Evolutionary conservation across 1,140 invertebrate species (phyloP).

Genomic region (Thalassaphorura encarpata): DNA sequence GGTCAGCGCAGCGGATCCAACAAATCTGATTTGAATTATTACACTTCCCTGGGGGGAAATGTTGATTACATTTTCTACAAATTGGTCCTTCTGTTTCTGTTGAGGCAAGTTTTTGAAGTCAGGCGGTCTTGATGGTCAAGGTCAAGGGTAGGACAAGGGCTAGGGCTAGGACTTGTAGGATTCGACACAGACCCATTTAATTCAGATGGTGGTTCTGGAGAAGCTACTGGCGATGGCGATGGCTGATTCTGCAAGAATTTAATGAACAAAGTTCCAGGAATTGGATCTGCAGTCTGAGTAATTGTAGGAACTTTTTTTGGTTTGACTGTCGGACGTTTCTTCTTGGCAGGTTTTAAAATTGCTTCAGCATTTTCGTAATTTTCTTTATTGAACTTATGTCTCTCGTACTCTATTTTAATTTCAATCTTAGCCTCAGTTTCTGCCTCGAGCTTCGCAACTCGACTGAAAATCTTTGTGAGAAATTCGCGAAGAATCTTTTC

Average conservation of each 20-base stretch:
- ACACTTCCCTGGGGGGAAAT: neutral
- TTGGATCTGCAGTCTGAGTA: neutral
- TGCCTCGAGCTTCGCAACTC: neutral
- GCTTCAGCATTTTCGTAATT: neutral
- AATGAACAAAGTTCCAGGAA: neutral
- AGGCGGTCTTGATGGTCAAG: neutral
- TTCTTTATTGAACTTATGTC: neutral
- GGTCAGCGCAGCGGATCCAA: constrained; percentile 1
- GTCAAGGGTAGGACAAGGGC: neutral
- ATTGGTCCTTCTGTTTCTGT: neutral
- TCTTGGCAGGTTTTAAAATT: neutral
- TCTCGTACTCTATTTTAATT: neutral
- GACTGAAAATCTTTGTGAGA: neutral
- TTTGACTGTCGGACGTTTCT: too few relatives aligned
- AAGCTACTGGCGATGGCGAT: neutral
- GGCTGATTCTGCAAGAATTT: neutral
- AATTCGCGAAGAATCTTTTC: neutral
- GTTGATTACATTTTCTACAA: neutral
- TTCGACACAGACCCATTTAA: neutral
- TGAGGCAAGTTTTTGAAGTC: neutral
- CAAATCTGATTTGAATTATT: neutral
- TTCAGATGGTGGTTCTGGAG: neutral
- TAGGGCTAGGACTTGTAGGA: neutral
- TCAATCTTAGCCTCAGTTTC: neutral
- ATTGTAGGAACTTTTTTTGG: too few relatives aligned